Evolutionary conservation across 2,113 vertebrate species (phyloP).

Genomic region (Kryptolebias marmoratus): DNA sequence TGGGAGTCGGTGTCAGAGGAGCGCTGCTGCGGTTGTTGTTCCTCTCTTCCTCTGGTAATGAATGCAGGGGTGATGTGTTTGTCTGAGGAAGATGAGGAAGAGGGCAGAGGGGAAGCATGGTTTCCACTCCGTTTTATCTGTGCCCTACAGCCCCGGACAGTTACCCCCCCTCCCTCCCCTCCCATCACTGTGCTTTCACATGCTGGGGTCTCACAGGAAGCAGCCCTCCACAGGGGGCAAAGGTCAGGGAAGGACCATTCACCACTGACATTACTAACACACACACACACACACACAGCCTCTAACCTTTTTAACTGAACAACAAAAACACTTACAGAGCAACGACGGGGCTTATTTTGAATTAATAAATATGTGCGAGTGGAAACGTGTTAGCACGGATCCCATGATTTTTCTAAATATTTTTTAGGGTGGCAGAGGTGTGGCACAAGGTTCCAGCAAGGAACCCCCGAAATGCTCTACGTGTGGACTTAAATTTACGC

Average conservation of each 20-base stretch:
- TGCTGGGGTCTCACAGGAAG: slow-evolving; percentile 78
- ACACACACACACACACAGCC: background rate
- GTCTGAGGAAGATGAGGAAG: slow-evolving; percentile 77
- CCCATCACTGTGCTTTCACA: slow-evolving; percentile 55
- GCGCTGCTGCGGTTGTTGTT: slow-evolving; percentile 47
- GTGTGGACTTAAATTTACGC: too few relatives aligned
- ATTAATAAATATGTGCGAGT: too few relatives aligned
- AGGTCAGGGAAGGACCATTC: slow-evolving; percentile 68
- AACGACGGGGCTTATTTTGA: too few relatives aligned
- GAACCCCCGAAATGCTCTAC: too few relatives aligned
- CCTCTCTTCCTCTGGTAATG: slow-evolving; percentile 71
- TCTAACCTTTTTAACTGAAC: background rate
- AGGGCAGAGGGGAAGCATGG: slow-evolving; percentile 75
- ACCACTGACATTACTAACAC: slow-evolving; percentile 31
- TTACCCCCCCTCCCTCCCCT: slow-evolving; percentile 16
- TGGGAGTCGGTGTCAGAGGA: background rate
- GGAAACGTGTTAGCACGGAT: too few relatives aligned
- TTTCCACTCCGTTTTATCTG: slow-evolving; percentile 82
- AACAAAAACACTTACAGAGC: background rate
- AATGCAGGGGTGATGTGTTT: slow-evolving; percentile 74
- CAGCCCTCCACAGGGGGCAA: slow-evolving; percentile 70
- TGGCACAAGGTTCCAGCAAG: too few relatives aligned
- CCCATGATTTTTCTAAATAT: too few relatives aligned
- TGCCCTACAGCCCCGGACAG: slow-evolving; percentile 67
- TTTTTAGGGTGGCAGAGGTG: too few relatives aligned